A percentile compares a stretch with the other conserved stretches of the same genome.
Evolutionary conservation across 2,888 invertebrate species (phyloP).

Genomic region (Anarsia innoxiella): DNA sequence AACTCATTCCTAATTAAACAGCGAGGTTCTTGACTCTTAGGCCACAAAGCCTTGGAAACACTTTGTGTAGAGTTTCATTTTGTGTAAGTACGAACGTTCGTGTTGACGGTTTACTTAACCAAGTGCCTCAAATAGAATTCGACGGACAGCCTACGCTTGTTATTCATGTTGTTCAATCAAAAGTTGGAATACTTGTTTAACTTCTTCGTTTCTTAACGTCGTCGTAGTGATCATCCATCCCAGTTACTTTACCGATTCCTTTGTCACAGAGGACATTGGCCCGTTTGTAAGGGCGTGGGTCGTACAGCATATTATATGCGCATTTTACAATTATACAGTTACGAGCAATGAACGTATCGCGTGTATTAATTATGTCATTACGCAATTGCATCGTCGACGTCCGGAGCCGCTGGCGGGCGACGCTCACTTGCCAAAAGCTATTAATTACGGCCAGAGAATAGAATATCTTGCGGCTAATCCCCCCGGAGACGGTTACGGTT

Average conservation of each 20-base stretch:
- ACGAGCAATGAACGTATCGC: conserved; percentile 41
- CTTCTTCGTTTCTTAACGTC: conserved; percentile 27
- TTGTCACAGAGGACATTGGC: conserved; percentile 58
- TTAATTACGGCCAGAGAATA: conserved; percentile 70
- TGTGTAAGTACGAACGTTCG: conserved; percentile 30
- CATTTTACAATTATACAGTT: conserved; percentile 46
- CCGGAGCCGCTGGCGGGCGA: conserved; percentile 43
- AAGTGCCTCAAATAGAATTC: conserved; percentile 22
- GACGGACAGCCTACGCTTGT: conserved; percentile 32
- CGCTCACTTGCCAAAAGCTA: conserved; percentile 72
- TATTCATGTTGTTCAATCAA: conserved; percentile 36
- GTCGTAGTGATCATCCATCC: conserved; percentile 35
- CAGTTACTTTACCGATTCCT: too few species aligned
- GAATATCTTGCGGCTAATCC: conserved; percentile 70
- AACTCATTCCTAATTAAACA: conserved; percentile 65
- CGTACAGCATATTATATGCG: conserved; percentile 45
- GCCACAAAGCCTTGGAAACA: conserved; percentile 14
- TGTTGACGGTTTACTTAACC: conserved; percentile 24
- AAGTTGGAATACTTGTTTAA: conserved; percentile 33
- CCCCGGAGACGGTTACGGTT: conserved; percentile 66
- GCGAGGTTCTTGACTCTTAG: conserved; percentile 56
- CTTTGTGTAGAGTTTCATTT: conserved; percentile 25
- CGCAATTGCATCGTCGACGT: conserved; percentile 53
- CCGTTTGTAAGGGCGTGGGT: conserved; percentile 56
- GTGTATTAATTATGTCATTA: conserved; percentile 59